phyloP scores from a whole-genome alignment of 2,113 vertebrate species.

The Plotosus lineatus region DNA sequence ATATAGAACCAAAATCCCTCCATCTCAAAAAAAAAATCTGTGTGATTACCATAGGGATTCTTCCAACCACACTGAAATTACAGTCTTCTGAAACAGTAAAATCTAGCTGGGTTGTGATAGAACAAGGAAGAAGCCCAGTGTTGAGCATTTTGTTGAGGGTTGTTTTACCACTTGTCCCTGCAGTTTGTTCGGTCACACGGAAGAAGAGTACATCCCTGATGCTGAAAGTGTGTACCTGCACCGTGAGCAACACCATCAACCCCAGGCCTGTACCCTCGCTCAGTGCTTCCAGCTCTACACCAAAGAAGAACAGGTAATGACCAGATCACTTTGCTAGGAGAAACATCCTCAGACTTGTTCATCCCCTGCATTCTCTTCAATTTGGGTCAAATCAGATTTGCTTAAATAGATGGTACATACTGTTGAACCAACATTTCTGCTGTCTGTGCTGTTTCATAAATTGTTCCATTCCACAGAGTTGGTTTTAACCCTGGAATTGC shows the following conservation, averaged over 20 bases:
- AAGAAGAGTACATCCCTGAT: constrained; percentile 96
- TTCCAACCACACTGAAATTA: background rate
- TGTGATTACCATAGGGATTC: background rate
- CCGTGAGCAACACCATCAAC: constrained; percentile 90
- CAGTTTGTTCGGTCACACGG: constrained; percentile 91
- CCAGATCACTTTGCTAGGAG: too few relatives aligned
- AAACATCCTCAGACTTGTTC: background rate
- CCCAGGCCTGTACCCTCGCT: constrained; percentile 92
- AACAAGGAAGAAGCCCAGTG: background rate
- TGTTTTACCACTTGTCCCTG: constrained; percentile 36
- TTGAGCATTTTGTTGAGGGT: background rate
- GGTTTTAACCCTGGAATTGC: constrained; percentile 23
- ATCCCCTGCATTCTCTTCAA: background rate
- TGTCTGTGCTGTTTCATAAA: constrained; percentile 57
- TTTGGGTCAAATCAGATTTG: constrained; percentile 17
- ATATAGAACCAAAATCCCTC: background rate
- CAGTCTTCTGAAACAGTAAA: background rate
- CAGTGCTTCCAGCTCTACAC: constrained; percentile 99
- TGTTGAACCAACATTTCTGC: constrained; percentile 43
- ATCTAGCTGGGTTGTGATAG: background rate
- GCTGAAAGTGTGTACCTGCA: constrained; percentile 94
- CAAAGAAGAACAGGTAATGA: constrained; percentile 94
- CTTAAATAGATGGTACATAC: constrained; percentile 12
- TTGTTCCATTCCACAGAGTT: constrained; percentile 38
- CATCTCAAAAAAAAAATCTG: background rate